Conservation (phyloP, 2,113 vertebrate species). For the Bungarus multicinctus region DNA sequence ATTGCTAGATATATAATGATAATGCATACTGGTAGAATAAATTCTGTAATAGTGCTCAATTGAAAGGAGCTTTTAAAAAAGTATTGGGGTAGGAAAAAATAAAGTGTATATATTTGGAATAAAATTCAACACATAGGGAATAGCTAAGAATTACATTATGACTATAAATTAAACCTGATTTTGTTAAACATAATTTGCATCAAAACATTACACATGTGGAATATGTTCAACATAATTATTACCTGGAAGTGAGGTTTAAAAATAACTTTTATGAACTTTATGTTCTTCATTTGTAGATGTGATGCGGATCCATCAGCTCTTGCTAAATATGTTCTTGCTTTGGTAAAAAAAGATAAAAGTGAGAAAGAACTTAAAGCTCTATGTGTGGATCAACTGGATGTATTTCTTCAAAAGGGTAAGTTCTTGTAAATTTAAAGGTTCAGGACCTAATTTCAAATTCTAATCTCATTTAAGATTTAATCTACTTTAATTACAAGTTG, state of each 20-base stretch:
- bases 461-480: neutral
- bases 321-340: slow-evolving; percentile 96
- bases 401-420: slow-evolving; percentile 98
- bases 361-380: slow-evolving; percentile 95
- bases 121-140: neutral
- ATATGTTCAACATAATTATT: neutral
- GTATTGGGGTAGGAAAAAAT: neutral
- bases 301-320: slow-evolving; percentile 98
- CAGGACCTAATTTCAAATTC: neutral
- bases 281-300: slow-evolving; percentile 75
- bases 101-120: neutral
- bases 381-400: slow-evolving; percentile 98
- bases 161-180: neutral
- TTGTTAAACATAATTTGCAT: neutral
- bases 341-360: slow-evolving; percentile 98
- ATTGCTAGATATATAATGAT: neutral
- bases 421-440: neutral
- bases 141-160: neutral
- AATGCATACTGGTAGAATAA: neutral
- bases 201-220: neutral
- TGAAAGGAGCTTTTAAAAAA: neutral
- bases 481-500: slow-evolving; percentile 10
- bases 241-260: neutral
- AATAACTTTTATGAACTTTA: neutral
- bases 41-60: neutral